Evolutionary conservation across 1,140 invertebrate species (phyloP), one percentile per base, ranked within the genome.

Genomic region (Melipona quadrifasciata): DNA sequence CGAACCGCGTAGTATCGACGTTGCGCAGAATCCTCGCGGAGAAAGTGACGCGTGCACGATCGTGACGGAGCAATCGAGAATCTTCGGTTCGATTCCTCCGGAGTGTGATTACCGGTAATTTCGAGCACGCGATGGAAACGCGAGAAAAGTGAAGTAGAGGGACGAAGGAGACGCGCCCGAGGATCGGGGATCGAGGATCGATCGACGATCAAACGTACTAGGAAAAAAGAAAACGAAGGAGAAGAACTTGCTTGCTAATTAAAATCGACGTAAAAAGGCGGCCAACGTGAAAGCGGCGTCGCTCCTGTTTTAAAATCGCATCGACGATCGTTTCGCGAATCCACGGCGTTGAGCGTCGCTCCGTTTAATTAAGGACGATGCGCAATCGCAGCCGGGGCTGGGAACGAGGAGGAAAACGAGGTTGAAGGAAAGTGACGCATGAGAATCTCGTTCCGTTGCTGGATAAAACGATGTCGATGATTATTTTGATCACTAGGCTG

Each of bases 361-460:
- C 39, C 82, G 80, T 89, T 90, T 90, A 90, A 92, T 92, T 92
- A 85, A 71, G 71, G 72, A 68, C 84, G 73, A 68, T 34, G 19
- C 65, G 80, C 74, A 78, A 86, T 79, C 84, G 72, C 57, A 47
- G 73, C 72, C 19, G 82, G 77, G 86, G 58, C 58, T 93, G 92
- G 85, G 92, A 93, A 93, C 90, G 81, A 88, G 76, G 74, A 87
- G 84, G 89, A 86, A 90, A 90, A 89, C 82, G 57, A 83, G 77
- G 80, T 51, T 82, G 65, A 78, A 89, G 85, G 90, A 92, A 92
- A 92, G 91, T 90, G 88, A 93, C 84, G 78, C 83, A 80, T 87
- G 92, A 85, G 90, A 93, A 92, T 85, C 17, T 11, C 39, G 2
- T 57, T n/a, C 31, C 21, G 21, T 53, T 4, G 31, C 21, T 21